Conservation (phyloP, 2,888 invertebrate species). For the Bombylius discolor region DNA sequence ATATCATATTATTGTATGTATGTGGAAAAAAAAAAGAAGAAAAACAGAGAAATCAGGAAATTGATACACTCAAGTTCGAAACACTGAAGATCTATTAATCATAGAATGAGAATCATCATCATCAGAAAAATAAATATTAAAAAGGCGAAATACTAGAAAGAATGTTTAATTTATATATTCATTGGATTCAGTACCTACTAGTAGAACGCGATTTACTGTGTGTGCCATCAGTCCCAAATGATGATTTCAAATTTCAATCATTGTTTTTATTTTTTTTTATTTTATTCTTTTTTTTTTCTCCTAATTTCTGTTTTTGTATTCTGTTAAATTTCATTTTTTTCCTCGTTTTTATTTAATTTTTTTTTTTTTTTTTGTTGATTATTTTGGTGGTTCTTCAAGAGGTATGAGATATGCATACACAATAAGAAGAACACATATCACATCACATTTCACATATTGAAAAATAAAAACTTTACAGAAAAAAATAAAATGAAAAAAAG, state of each 20-base stretch:
- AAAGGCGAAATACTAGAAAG: too few species aligned
- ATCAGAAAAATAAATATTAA: too few species aligned
- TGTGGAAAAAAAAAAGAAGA: neutral
- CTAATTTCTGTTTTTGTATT: neutral
- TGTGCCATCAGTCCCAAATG: neutral
- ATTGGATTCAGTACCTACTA: constrained; percentile 1
- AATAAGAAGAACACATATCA: too few species aligned
- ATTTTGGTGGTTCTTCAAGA: too few species aligned
- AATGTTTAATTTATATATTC: constrained; percentile 1
- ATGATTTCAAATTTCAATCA: neutral
- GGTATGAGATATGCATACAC: too few species aligned
- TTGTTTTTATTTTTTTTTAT: neutral
- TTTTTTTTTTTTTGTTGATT: neutral
- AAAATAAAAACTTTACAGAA: too few species aligned
- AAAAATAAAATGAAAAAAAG: too few species aligned
- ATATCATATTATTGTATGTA: too few species aligned
- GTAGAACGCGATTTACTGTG: neutral
- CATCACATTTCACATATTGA: too few species aligned
- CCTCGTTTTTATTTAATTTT: neutral
- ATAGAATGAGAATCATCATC: too few species aligned
- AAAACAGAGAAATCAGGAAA: neutral
- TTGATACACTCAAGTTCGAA: neutral
- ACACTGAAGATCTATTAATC: too few species aligned
- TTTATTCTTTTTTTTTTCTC: neutral
- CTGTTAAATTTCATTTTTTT: neutral